These are phyloP conservation scores for Gymnothorax javanicus DNA, from an alignment of 2,797 vertebrate genomes.

Conservation along the genomic window DNA sequence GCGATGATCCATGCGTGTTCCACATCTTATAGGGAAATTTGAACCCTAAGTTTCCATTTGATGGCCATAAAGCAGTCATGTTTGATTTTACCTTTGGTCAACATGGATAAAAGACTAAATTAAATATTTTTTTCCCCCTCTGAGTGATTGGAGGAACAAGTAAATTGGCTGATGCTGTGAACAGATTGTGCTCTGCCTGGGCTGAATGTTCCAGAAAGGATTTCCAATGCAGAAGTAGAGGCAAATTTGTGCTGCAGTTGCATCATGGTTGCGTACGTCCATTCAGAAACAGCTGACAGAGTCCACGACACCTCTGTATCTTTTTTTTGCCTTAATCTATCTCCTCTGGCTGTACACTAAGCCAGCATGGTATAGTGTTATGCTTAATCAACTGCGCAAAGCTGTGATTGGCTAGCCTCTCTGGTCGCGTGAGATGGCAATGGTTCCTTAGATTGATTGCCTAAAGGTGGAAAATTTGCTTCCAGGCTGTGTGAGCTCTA, in stretches of 20 bases:
- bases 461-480: constrained; percentile 34
- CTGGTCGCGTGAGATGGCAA: background rate
- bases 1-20: background rate
- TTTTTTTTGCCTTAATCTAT: background rate
- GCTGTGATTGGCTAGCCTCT: background rate
- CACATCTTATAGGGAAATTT: background rate
- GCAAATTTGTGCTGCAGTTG: background rate
- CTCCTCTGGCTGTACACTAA: background rate
- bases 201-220: background rate
- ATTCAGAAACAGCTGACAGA: background rate
- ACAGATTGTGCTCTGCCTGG: background rate
- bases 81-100: background rate
- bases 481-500: constrained; percentile 64
- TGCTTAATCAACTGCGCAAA: background rate
- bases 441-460: background rate
- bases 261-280: background rate
- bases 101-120: background rate
- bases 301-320: background rate
- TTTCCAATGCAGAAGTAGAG: background rate
- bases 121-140: background rate
- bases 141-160: background rate
- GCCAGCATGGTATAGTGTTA: background rate
- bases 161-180: background rate
- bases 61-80: background rate
- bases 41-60: background rate